Evolutionary conservation across 2,797 vertebrate species (phyloP).

Genomic region (Clarias fuscus): DNA sequence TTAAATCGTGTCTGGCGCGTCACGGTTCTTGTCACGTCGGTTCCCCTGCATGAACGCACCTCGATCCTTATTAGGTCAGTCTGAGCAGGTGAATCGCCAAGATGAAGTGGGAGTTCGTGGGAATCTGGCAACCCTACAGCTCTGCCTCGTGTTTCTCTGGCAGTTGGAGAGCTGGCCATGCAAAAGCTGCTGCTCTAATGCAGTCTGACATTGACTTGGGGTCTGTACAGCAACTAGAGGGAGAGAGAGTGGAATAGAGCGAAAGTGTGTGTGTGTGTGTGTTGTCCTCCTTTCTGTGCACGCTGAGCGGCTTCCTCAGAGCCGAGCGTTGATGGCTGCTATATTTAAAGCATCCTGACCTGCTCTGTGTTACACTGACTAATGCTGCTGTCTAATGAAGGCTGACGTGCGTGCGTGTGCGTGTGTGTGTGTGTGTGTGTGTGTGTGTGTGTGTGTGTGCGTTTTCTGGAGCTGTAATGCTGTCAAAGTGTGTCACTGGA

Average conservation of each 20-base stretch:
- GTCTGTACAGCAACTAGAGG: constrained; percentile 33
- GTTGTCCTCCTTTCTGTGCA: constrained; percentile 18
- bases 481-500: not conserved
- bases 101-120: not conserved
- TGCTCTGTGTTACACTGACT: constrained; percentile 49
- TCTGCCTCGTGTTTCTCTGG: constrained; percentile 54
- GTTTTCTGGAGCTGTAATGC: not conserved
- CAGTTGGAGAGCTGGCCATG: constrained; percentile 45
- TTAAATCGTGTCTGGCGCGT: not conserved
- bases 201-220: constrained; percentile 82
- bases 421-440: too few relatives aligned
- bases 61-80: not conserved
- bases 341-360: constrained; percentile 43
- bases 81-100: not conserved
- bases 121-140: constrained; percentile 28
- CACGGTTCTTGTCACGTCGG: too few relatives aligned
- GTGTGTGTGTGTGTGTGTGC: not conserved
- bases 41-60: not conserved
- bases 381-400: constrained; percentile 76
- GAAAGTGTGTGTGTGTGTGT: not conserved
- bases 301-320: not conserved
- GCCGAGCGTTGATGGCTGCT: constrained; percentile 39
- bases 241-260: too few relatives aligned
- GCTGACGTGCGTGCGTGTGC: constrained; percentile 64
- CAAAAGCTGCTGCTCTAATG: constrained; percentile 74